These are phyloP conservation scores for Eilema sororculum DNA, from an alignment of 2,888 invertebrate species.

Conservation along the genomic window DNA sequence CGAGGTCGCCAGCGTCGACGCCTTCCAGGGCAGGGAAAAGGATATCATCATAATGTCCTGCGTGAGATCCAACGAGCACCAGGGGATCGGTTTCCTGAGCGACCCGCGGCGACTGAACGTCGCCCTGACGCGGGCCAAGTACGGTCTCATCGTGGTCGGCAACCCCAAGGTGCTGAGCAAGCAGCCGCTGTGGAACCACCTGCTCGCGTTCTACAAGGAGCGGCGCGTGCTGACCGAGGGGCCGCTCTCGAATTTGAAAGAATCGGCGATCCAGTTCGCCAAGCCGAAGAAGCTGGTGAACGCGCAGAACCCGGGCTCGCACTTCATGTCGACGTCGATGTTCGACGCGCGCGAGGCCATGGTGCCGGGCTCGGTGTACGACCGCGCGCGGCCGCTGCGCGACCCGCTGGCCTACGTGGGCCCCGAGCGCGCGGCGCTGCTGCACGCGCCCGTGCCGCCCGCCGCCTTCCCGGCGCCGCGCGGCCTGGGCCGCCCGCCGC, in stretches of 20 bases:
- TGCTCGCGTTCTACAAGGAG: conserved; percentile 98
- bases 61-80: conserved; percentile 99
- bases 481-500: conserved; percentile 91
- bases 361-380: conserved; percentile 97
- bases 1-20: conserved; percentile 99
- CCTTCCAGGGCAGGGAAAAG: conserved; percentile 99
- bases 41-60: conserved; percentile 99
- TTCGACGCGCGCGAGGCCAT: conserved; percentile 98
- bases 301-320: conserved; percentile 97
- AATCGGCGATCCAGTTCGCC: conserved; percentile 98
- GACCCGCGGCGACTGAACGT: conserved; percentile 99
- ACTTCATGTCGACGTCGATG: conserved; percentile 99
- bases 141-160: conserved; percentile 99
- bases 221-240: conserved; percentile 99
- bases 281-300: conserved; percentile 98
- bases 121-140: conserved; percentile 98
- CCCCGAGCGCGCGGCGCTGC: conserved; percentile 91
- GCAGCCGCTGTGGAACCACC: conserved; percentile 99
- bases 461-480: conserved; percentile 97
- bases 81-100: conserved; percentile 99
- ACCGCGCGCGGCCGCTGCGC: conserved; percentile 93
- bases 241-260: conserved; percentile 98
- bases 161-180: conserved; percentile 99
- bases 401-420: conserved; percentile 98
- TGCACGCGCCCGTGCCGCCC: conserved; percentile 95